Conservation (phyloP, 2,797 vertebrate species). For the Buphagus erythrorhynchus region DNA sequence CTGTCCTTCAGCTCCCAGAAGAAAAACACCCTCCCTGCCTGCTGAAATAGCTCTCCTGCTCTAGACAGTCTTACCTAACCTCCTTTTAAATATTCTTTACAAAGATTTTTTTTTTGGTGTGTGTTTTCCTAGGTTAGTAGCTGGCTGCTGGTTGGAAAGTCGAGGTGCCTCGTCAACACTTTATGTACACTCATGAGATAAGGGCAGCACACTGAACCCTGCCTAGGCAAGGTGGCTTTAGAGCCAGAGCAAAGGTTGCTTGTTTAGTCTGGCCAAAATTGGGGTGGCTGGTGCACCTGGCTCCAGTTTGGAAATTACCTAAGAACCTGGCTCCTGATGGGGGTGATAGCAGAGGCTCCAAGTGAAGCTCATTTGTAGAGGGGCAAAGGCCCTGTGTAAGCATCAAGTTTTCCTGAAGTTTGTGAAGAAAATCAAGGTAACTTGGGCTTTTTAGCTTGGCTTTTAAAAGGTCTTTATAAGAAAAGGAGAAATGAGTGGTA, state of each 20-base stretch:
- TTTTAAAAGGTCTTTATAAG: background rate
- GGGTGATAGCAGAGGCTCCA: background rate
- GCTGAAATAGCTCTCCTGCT: background rate
- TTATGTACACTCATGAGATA: background rate
- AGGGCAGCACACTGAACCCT: background rate
- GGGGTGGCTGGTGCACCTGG: background rate
- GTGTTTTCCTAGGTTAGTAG: background rate
- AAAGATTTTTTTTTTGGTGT: background rate
- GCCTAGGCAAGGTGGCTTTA: background rate
- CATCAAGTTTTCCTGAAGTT: background rate
- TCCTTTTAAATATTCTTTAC: background rate
- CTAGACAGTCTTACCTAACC: background rate
- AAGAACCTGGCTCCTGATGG: background rate
- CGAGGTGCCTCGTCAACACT: background rate
- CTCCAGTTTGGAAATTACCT: background rate
- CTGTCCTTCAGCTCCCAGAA: background rate
- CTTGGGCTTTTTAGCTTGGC: background rate
- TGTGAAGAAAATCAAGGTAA: fast-evolving
- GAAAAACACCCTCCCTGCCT: background rate
- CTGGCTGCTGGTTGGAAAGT: background rate
- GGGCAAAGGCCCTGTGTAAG: background rate
- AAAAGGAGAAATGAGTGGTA: background rate
- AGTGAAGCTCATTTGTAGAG: background rate
- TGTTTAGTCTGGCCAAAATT: conserved; percentile 40
- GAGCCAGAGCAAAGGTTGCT: conserved; percentile 60